Conservation (phyloP, 2,113 vertebrate genomes). For the Hypanus sabinus region DNA sequence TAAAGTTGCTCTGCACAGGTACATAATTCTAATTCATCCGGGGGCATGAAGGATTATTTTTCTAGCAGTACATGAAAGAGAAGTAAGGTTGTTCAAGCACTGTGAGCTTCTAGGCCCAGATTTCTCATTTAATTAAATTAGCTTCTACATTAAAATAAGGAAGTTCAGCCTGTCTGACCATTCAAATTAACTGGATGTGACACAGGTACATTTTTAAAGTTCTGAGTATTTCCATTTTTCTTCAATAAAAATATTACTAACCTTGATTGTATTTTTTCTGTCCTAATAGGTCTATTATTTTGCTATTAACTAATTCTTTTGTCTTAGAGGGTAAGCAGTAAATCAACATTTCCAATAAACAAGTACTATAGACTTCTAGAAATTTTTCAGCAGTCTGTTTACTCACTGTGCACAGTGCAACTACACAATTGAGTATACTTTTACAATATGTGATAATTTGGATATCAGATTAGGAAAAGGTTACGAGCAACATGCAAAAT, state of each 20-base stretch:
- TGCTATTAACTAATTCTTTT: not conserved
- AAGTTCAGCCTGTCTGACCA: not conserved
- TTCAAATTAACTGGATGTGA: not conserved
- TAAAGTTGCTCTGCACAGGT: not conserved
- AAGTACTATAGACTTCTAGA: not conserved
- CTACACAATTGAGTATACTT: not conserved
- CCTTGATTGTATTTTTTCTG: not conserved
- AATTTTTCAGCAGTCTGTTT: not conserved
- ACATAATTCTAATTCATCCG: no score
- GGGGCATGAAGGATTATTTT: no score
- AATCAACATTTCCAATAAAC: not conserved
- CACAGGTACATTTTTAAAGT: slow-evolving; percentile 1
- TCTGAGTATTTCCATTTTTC: slow-evolving; percentile 21
- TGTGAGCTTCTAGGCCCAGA: no score
- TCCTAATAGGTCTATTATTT: not conserved
- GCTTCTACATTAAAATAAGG: not conserved
- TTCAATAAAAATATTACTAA: not conserved
- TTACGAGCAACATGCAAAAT: no score
- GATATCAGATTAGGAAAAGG: no score
- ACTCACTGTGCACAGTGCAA: not conserved
- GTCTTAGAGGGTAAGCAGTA: not conserved
- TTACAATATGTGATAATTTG: no score
- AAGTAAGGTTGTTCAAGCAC: no score
- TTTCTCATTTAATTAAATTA: not conserved
- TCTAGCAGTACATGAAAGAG: no score